These are phyloP conservation scores for Charaxes varanes DNA, from an alignment of 1,140 invertebrate genomes.

Conservation along the genomic window DNA sequence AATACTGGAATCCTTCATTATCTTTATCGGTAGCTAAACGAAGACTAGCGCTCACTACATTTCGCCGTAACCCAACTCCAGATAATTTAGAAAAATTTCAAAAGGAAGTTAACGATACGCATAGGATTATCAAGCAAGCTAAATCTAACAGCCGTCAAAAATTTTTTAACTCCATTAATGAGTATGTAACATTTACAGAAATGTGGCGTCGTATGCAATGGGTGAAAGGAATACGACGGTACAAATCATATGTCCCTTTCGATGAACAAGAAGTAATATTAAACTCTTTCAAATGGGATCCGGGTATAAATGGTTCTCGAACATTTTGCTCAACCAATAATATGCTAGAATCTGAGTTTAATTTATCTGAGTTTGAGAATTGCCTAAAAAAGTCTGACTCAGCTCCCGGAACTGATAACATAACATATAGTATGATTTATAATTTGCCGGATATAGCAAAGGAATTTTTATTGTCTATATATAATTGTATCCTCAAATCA, in stretches of 20 bases:
- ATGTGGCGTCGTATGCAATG: not conserved
- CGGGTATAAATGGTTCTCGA: not conserved
- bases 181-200: not conserved
- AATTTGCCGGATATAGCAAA: not conserved
- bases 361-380: not conserved
- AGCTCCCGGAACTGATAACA: not conserved
- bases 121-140: no score
- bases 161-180: not conserved
- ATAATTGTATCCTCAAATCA: not conserved
- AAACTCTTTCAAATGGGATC: not conserved
- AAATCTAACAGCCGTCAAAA: constrained; percentile 1
- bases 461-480: not conserved
- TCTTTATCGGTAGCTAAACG: no score
- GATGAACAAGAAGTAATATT: not conserved
- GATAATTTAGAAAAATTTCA: no score
- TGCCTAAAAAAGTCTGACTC: not conserved
- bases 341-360: not conserved
- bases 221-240: not conserved
- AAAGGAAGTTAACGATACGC: no score
- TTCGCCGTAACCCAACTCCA: no score
- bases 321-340: not conserved
- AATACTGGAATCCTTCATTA: no score
- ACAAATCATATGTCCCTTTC: not conserved
- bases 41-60: no score
- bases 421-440: not conserved